Percentiles rank a stretch among this genome's conserved stretches.
phyloP scores from a whole-genome alignment of 1,140 invertebrate genomes.

The Oncopodura yosiiana region DNA sequence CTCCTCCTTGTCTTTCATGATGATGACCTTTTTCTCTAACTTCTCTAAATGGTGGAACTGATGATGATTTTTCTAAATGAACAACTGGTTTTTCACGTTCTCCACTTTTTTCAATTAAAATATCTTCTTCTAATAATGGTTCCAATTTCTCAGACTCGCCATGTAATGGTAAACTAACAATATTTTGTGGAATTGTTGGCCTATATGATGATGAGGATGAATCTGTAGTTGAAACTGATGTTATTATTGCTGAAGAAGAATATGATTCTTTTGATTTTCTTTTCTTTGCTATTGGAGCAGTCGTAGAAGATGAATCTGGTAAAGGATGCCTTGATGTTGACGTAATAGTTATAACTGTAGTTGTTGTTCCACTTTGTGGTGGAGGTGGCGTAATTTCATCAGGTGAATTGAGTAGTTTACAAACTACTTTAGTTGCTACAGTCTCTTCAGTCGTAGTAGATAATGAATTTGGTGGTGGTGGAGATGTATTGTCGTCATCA shows the following conservation, averaged over 20 bases:
- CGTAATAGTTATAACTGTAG: background rate
- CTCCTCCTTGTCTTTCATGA: too few relatives aligned
- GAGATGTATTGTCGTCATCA: conserved; percentile 11
- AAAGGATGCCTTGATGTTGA: background rate
- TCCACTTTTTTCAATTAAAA: conserved; percentile 8
- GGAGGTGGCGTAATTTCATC: too few relatives aligned
- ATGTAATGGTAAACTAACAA: background rate
- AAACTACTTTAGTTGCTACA: too few relatives aligned
- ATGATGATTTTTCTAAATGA: conserved; percentile 9
- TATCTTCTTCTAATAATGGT: conserved; percentile 2
- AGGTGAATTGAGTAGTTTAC: too few relatives aligned
- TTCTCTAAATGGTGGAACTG: background rate
- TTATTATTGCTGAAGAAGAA: background rate
- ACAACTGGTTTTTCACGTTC: too few relatives aligned
- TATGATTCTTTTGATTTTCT: conserved; percentile 5
- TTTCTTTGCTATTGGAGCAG: background rate
- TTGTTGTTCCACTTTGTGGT: too few relatives aligned
- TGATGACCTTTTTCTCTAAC: too few relatives aligned
- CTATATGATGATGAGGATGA: background rate
- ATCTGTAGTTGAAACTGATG: background rate
- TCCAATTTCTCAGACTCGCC: conserved; percentile 2
- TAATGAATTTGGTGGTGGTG: too few relatives aligned
- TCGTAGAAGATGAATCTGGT: background rate
- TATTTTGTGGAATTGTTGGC: background rate
- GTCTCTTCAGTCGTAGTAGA: too few relatives aligned